Evolutionary conservation across 1,140 invertebrate genomes (phyloP), one percentile per base, ranked within the genome.

Genomic region (Rhyzopertha dominica): DNA sequence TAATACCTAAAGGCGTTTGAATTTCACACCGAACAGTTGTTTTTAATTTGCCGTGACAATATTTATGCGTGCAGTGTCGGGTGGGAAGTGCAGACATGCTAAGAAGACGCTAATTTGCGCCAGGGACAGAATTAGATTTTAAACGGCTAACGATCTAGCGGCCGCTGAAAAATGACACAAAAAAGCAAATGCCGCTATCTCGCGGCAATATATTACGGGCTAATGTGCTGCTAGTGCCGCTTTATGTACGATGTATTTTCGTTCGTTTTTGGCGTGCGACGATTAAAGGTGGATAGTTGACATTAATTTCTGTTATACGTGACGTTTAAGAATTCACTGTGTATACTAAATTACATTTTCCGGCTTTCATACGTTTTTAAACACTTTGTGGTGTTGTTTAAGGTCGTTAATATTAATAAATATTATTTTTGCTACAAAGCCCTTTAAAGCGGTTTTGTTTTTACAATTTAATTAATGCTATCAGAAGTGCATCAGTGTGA

Each of bases 1-100:
- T n/a, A n/a, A n/a, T n/a, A n/a, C n/a, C n/a, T n/a, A n/a, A n/a
- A n/a, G n/a, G n/a, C 22, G 35, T 13, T 37, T 23, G 20, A 58
- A 60, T 51, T 49, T 58, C 38, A 61, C 54, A 54, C 57, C 51
- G 49, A 58, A 59, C 59, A 64, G 62, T 63, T 64, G 62, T 64
- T 64, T 62, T 64, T 62, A 64, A 64, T 64, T 64, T 62, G 57
- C 60, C 62, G 60, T 64, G 54, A 53, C 53, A 45, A 62, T 59
- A 64, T 64, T 61, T 64, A 64, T 59, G 62, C 50, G 20, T 29
- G 26, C 12, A 46, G 41, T 50, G 47, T 53, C 51, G 47, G 53
- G 54, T 52, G 53, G 51, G 57, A 57, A 58, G 59, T 54, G 59
- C 47, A 55, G 58, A 63, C 59, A 57, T 43, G 48, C 57, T 52